A percentile compares a stretch with the other conserved stretches of the same genome.
Evolutionary conservation across 2,113 vertebrate species (phyloP).

Genomic region (Quiscalus mexicanus): DNA sequence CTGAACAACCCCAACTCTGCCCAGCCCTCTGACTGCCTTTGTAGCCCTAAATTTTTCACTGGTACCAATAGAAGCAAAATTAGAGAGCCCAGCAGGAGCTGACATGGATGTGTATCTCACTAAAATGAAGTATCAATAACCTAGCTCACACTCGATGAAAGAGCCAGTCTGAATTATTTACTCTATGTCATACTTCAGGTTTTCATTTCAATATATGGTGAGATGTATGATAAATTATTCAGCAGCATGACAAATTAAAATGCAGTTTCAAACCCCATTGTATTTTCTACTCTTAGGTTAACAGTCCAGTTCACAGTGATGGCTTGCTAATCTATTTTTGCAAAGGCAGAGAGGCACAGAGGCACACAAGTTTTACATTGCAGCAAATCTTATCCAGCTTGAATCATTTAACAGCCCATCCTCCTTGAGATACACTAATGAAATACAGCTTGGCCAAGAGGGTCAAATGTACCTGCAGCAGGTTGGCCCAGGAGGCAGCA

Average conservation of each 20-base stretch:
- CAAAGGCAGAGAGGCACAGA: not conserved
- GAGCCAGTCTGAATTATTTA: conserved; percentile 78
- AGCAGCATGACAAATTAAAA: conserved; percentile 43
- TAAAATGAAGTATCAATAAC: conserved; percentile 75
- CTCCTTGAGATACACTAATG: not conserved
- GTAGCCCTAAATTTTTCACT: not conserved
- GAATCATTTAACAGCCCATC: conserved; percentile 50
- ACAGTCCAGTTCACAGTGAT: not conserved
- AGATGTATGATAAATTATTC: conserved; percentile 58
- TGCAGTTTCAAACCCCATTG: not conserved
- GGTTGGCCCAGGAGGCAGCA: rapidly evolving
- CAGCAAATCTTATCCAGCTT: conserved; percentile 44
- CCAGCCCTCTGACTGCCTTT: not conserved
- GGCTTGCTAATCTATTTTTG: not conserved
- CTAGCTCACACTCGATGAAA: conserved; percentile 74
- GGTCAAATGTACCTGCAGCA: conserved; percentile 25
- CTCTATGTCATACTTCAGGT: conserved; percentile 75
- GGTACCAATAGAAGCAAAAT: not conserved
- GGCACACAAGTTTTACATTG: conserved; percentile 1
- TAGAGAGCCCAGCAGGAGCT: not conserved
- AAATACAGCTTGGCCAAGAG: conserved; percentile 22
- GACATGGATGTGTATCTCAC: not conserved
- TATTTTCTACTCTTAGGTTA: not conserved
- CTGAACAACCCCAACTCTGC: not conserved
- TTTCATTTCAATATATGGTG: conserved; percentile 66